Evolutionary conservation across 2,113 vertebrate genomes (phyloP).

Genomic region (Halcyon senegalensis): DNA sequence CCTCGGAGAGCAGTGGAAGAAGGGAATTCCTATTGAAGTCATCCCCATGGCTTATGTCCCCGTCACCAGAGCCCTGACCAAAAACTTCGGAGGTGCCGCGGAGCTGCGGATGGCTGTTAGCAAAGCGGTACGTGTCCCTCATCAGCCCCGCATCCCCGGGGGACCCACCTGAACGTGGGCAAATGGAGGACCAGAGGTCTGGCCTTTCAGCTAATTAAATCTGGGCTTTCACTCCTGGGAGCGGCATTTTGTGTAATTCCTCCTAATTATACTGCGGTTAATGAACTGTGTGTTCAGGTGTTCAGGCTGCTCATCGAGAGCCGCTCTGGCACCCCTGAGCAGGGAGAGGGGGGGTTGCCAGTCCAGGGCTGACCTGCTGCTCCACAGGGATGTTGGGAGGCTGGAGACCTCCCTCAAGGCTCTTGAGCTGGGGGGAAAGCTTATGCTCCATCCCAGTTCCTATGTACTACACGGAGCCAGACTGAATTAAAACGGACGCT

Average conservation of each 20-base stretch:
- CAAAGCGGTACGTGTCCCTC: constrained; percentile 87
- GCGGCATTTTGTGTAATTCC: background rate
- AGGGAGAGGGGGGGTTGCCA: background rate
- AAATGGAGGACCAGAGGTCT: background rate
- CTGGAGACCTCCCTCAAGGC: background rate
- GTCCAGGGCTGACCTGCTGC: background rate
- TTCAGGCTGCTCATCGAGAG: background rate
- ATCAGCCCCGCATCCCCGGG: background rate
- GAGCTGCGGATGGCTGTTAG: constrained; percentile 92
- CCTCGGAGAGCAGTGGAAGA: constrained; percentile 95
- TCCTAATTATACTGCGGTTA: background rate
- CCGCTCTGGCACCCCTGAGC: background rate
- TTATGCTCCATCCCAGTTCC: background rate
- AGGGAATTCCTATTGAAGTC: constrained; percentile 93
- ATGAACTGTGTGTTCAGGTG: background rate
- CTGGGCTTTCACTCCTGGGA: background rate
- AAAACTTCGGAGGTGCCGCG: constrained; percentile 83
- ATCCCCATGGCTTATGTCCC: constrained; percentile 96
- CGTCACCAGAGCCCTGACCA: constrained; percentile 82
- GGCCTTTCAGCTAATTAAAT: background rate
- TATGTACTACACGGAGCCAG: background rate
- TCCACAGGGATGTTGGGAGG: background rate
- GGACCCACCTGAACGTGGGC: fast-evolving
- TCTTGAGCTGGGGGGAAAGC: fast-evolving
- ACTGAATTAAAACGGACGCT: background rate